Evolutionary conservation across 2,888 invertebrate genomes (phyloP).

Genomic region (Arge pagana): DNA sequence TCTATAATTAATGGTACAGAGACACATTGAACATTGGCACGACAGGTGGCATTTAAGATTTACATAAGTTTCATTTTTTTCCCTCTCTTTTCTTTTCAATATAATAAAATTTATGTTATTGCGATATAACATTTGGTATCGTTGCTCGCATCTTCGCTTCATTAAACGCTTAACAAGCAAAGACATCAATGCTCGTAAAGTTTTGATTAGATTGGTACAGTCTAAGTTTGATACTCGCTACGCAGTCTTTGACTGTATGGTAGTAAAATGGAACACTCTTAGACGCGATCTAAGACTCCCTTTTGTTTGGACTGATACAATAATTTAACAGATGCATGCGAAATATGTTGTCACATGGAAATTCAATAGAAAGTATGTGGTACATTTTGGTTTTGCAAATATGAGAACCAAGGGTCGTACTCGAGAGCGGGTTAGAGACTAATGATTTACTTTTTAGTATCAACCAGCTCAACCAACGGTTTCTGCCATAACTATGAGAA

Average conservation of each 20-base stretch:
- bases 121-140: conserved; percentile 60
- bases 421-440: too few relatives aligned
- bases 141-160: conserved; percentile 55
- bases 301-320: conserved; percentile 14
- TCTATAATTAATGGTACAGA: conserved; percentile 59
- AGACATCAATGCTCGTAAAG: conserved; percentile 52
- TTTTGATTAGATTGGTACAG: conserved; percentile 59
- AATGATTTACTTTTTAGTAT: too few relatives aligned
- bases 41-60: conserved; percentile 60
- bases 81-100: conserved; percentile 38
- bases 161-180: conserved; percentile 39
- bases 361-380: too few relatives aligned
- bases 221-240: conserved; percentile 57
- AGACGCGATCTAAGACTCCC: conserved; percentile 34
- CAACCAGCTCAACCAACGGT: too few relatives aligned
- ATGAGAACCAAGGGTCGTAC: too few relatives aligned
- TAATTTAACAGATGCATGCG: conserved; percentile 17
- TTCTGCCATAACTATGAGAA: too few relatives aligned
- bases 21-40: conserved; percentile 60
- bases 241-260: conserved; percentile 54
- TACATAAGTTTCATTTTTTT: conserved; percentile 16
- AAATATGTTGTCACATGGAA: too few relatives aligned
- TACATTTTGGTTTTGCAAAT: too few relatives aligned
- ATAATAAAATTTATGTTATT: conserved; percentile 60
- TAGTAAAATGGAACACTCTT: conserved; percentile 54